These are phyloP conservation scores for Nephrocerus scutellatus DNA, from an alignment of 2,888 invertebrate species.

Conservation along the genomic window DNA sequence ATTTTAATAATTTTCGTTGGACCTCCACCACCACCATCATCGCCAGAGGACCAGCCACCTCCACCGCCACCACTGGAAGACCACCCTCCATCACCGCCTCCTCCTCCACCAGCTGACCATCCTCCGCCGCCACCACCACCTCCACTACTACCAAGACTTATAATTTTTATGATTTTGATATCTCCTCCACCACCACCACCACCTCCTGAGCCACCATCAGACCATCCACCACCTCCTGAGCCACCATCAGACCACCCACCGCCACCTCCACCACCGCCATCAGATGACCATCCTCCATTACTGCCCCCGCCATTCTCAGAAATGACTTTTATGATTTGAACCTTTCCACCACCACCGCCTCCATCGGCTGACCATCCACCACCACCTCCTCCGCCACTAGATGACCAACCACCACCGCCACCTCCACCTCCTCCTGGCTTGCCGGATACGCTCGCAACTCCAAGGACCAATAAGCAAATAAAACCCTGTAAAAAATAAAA, in stretches of 20 bases:
- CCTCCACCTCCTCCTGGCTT: slow-evolving; percentile 34
- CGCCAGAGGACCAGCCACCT: slow-evolving; percentile 34
- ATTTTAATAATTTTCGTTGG: slow-evolving; percentile 27
- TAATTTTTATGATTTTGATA: slow-evolving; percentile 24
- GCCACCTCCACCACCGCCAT: slow-evolving; percentile 20
- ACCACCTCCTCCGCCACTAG: slow-evolving; percentile 16
- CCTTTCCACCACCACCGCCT: slow-evolving; percentile 25
- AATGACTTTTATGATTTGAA: slow-evolving; percentile 20
- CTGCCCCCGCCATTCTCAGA: slow-evolving; percentile 17
- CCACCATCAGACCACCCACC: slow-evolving; percentile 15
- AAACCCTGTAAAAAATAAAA: slow-evolving; percentile 31
- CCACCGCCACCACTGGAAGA: too few relatives aligned
- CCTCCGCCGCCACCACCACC: slow-evolving; percentile 18
- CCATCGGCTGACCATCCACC: slow-evolving; percentile 23
- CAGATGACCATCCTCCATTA: slow-evolving; percentile 19
- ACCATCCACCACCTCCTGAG: slow-evolving; percentile 10
- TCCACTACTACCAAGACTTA: slow-evolving; percentile 22
- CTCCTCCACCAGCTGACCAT: slow-evolving; percentile 19
- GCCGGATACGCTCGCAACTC: slow-evolving; percentile 38
- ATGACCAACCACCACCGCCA: slow-evolving; percentile 27
- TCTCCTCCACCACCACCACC: slow-evolving; percentile 22
- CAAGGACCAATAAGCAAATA: slow-evolving; percentile 39
- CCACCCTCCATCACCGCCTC: slow-evolving; percentile 11
- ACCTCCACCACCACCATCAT: slow-evolving; percentile 27
- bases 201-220: slow-evolving; percentile 22